phyloP scores from a whole-genome alignment of 2,888 invertebrate species.

The Uloborus plumipes region DNA sequence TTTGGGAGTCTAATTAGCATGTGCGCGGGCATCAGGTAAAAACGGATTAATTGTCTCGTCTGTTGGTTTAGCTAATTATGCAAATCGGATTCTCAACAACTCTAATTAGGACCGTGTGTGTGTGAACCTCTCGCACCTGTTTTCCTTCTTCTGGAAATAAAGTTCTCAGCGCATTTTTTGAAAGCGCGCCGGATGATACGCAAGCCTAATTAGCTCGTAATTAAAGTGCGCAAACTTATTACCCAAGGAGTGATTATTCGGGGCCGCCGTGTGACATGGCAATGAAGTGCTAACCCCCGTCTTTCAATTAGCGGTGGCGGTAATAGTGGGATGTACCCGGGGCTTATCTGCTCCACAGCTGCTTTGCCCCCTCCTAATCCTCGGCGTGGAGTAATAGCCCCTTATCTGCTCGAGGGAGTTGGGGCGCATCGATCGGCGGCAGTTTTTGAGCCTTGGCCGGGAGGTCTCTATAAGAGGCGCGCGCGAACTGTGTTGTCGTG shows the following conservation, averaged over 20 bases:
- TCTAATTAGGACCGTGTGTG: conserved; percentile 40
- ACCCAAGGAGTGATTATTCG: conserved; percentile 25
- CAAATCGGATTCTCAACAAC: conserved; percentile 62
- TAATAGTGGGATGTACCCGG: conserved; percentile 54
- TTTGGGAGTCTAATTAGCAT: conserved; percentile 36
- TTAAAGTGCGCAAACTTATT: conserved; percentile 36
- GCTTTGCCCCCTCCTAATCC: conserved; percentile 56
- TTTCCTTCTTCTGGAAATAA: conserved; percentile 50
- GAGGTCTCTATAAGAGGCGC: conserved; percentile 52
- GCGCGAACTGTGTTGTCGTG: conserved; percentile 52
- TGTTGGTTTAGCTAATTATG: conserved; percentile 53
- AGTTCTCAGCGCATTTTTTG: conserved; percentile 44
- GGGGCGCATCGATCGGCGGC: background rate
- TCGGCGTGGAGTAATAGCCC: conserved; percentile 39
- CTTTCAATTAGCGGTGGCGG: conserved; percentile 62
- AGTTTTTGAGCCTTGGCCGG: conserved; percentile 33
- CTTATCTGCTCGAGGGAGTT: conserved; percentile 53
- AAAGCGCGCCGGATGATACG: background rate
- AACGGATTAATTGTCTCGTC: conserved; percentile 61
- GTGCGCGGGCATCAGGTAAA: conserved; percentile 33
- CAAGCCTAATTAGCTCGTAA: conserved; percentile 36
- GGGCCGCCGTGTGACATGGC: conserved; percentile 23
- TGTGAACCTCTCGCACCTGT: conserved; percentile 35
- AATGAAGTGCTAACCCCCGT: conserved; percentile 40
- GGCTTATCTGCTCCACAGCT: conserved; percentile 61